Base-by-base conservation (phyloP, 2,888 invertebrate genomes). In the Baccha elongata region DNA sequence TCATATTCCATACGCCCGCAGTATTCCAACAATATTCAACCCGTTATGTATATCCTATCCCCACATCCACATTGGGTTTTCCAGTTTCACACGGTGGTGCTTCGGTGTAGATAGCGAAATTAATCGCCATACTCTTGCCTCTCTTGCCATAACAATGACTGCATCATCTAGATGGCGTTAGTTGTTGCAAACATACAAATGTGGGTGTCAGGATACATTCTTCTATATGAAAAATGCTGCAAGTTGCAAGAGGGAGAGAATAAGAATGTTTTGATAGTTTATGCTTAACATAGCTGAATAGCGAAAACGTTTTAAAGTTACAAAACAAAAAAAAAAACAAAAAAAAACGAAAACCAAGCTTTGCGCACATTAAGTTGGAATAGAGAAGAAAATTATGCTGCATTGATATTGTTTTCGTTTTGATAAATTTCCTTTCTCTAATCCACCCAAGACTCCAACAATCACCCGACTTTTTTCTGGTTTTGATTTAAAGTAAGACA, bases 401-500 rank as follows among this genome's bases (percentile, higher is more conserved):
- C 84, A 79, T 74, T 79, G 79, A 74, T 79, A 84, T 74, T 84
- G 74, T 79, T 79, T 84, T 73, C 79, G 64, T 74, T 84, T 84
- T 84, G 84, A 79, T 74, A 79, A 84, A 84, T 84, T 67, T 74
- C 58, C 64, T 64, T 53, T 40, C 40, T 17, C 5, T 83, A 78
- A 72, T 78, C 68, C 55, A 62, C 58, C 52, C 42, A 26, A 17
- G 26, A 13, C 19, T 40, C 19, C 42, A 17, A 19, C 46, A 13
- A 2, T 42, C 50, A 21, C 29, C 62, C 32, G n/a, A 42, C 17
- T 62, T 29, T 53, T 13, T 26, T 53, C 15, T n/a, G 8, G 29
- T 21, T 58, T 67, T 40, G 65, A 46, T 74, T 58, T 40, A 60
- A 68, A 55, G n/a, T 44, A 52, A 69, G 65, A 71, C 69, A 75